Evolutionary conservation across 2,888 invertebrate genomes (phyloP), one percentile per base, ranked within the genome.

Genomic region (Frankliniella fusca): DNA sequence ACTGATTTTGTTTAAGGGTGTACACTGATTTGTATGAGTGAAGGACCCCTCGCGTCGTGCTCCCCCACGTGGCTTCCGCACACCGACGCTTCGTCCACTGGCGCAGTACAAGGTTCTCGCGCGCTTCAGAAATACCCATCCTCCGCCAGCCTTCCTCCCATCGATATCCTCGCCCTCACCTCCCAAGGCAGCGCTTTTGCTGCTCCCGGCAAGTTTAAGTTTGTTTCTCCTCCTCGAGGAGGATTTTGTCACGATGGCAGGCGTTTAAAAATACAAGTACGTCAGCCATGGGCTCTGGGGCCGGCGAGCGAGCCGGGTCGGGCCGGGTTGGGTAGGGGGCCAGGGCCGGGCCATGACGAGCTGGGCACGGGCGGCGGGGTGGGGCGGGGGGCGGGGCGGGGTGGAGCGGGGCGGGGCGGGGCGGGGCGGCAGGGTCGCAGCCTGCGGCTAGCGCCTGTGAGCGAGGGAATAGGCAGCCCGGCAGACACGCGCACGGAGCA

Each of bases 401-500:
- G 70, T 23, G 23, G 8, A 7, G 70, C 54, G 54, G 15, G 54
- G 70, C 70, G n/a, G 70, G 70, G 70, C 70, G 3, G 70, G 0
- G 70, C 11, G 23, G 70, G 23, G 23, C 8, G 23, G 23, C 70
- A 12, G n/a, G 23, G 23, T 8, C 27, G 23, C 70, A 7, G 23
- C 70, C 70, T 2, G 70, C 70, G 70, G 70, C 5, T n/a, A 76
- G 70, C 70, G 70, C 70, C 70, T 76, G 70, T 76, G 27, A 76
- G 23, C n/a, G 27, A 12, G 23, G 10, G 70, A 27, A 27, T 76
- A 76, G 70, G 70, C 70, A 23, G 27, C 70, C 70, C 70, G 70
- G 7, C 23, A 8, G 27, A 23, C 70, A 5, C 70, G 70, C 7
- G 23, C 27, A 27, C 27, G 12, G 23, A 9, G 23, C 27, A 1